Conservation (phyloP, 1,140 invertebrate species). For the Drosophila kurseongensis region DNA sequence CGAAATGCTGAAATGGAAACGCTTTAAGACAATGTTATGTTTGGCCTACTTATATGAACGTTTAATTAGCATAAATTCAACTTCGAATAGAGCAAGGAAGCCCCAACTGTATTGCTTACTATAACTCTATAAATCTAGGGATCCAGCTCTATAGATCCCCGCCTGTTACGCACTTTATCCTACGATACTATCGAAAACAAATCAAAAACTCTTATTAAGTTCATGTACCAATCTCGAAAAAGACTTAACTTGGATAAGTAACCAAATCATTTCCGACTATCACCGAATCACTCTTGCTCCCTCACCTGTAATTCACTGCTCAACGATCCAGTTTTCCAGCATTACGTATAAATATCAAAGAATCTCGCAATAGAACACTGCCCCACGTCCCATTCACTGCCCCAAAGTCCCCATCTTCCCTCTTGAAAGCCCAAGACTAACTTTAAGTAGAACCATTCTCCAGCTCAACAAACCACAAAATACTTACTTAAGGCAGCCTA, state of each 20-base stretch:
- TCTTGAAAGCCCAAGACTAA: constrained; percentile 34
- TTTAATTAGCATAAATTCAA: constrained; percentile 74
- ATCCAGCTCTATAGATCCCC: constrained; percentile 14
- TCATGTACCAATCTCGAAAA: constrained; percentile 46
- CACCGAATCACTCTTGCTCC: constrained; percentile 24
- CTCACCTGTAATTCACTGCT: constrained; percentile 52
- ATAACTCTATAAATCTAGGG: not conserved
- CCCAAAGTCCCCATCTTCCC: not conserved
- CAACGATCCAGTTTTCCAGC: constrained; percentile 47
- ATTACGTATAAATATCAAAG: constrained; percentile 8
- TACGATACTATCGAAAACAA: constrained; percentile 36
- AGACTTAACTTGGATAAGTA: constrained; percentile 45
- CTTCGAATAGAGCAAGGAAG: constrained; percentile 18
- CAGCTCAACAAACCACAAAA: constrained; percentile 57
- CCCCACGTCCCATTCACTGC: constrained; percentile 23
- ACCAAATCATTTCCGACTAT: constrained; percentile 23
- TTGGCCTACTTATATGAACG: constrained; percentile 73
- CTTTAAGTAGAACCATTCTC: constrained; percentile 73
- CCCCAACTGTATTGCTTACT: constrained; percentile 5
- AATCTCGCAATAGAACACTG: constrained; percentile 59
- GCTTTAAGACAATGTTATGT: constrained; percentile 81
- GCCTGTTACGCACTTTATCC: constrained; percentile 48
- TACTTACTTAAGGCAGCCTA: constrained; percentile 64
- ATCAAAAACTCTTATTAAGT: constrained; percentile 43
- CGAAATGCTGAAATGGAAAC: constrained; percentile 70